Evolutionary conservation across 92 coral and sea anemone species (phyloP).

Genomic region (Palythoa grandis): DNA sequence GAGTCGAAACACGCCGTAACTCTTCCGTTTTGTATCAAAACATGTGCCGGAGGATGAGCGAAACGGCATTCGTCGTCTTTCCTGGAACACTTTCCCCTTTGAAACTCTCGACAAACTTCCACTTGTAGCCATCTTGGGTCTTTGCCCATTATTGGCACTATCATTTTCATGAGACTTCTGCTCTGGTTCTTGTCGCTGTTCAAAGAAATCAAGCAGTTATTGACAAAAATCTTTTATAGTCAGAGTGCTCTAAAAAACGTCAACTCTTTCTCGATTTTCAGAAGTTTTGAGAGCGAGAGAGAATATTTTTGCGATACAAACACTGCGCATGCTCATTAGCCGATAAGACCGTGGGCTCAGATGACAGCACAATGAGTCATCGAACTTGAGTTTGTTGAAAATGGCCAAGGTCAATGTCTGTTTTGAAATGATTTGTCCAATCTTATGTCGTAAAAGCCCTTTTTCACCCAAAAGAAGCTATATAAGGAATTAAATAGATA

Average conservation of each 20-base stretch:
- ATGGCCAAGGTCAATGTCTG: slow-evolving; percentile 38
- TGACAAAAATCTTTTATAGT: slow-evolving; percentile 50
- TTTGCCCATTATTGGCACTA: slow-evolving; percentile 95
- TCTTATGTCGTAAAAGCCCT: neutral
- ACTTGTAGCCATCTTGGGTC: slow-evolving; percentile 99
- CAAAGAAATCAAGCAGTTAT: slow-evolving; percentile 37
- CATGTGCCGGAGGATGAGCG: slow-evolving; percentile 99
- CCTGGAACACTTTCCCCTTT: slow-evolving; percentile 97
- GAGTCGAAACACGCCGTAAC: slow-evolving; percentile 99
- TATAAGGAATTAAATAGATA: neutral
- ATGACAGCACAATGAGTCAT: slow-evolving; percentile 96
- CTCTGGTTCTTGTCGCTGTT: slow-evolving; percentile 20
- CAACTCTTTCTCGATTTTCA: slow-evolving; percentile 66
- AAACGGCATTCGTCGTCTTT: slow-evolving; percentile 97
- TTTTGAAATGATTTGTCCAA: slow-evolving; percentile 1
- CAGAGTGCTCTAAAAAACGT: slow-evolving; percentile 55
- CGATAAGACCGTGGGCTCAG: slow-evolving; percentile 80
- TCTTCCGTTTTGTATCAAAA: slow-evolving; percentile 92
- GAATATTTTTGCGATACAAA: slow-evolving; percentile 62
- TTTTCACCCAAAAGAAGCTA: neutral
- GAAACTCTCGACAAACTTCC: slow-evolving; percentile 99
- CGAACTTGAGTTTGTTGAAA: slow-evolving; percentile 44
- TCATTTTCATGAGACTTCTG: slow-evolving; percentile 75
- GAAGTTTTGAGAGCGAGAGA: slow-evolving; percentile 71
- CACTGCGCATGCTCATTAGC: slow-evolving; percentile 73